Base-by-base conservation (phyloP, 2,797 vertebrate species). In the Meda fulgida region DNA sequence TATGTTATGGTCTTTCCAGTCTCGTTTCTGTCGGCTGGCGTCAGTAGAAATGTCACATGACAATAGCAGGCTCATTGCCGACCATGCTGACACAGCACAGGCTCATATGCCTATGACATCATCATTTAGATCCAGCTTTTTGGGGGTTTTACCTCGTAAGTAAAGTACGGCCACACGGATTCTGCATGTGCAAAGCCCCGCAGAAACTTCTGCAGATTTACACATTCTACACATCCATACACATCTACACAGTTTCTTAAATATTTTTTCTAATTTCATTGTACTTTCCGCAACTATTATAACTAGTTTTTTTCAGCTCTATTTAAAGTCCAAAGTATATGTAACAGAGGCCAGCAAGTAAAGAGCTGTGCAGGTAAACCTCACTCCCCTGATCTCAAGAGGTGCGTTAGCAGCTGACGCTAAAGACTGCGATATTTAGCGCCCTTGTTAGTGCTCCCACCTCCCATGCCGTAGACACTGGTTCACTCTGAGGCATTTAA, bases 1-100 rank as follows among this genome's bases (percentile, higher is more conserved):
- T 83, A 53, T 73, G 55, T 65, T 63, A 58, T 10, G 10, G 76
- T 70, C 69, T 77, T 65, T 85, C 70, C 43, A 31, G 14, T 86
- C 40, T 38, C 38, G 72, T 18, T 58, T 63, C 63, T 72, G 36
- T 80, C n/a, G 31, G 16, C 34, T 84, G 66, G 46, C 46, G 34
- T 78, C 66, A 70, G 71, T 73, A 65, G 34, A 87, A 84, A 86
- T 85, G 86, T 84, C 82, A 86, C n/a, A 40, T 72, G 66, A 72
- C 26, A 79, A 86, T 60, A 13, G 46, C 34, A 67, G 77, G 48
- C 85, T 65, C 31, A 43, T 66, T 66, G 43, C 38, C 34, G 16
- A 60, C 60, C 9, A 23, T 82, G 78, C 76, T 86, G 70, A 86
- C 73, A 83, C 79, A 80, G 78, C 65, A 3, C 67, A n/a, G 36